Percentiles rank a stretch among this genome's conserved stretches.
phyloP scores from a whole-genome alignment of 1,140 invertebrate species.

The Zaprionus ornatus region DNA sequence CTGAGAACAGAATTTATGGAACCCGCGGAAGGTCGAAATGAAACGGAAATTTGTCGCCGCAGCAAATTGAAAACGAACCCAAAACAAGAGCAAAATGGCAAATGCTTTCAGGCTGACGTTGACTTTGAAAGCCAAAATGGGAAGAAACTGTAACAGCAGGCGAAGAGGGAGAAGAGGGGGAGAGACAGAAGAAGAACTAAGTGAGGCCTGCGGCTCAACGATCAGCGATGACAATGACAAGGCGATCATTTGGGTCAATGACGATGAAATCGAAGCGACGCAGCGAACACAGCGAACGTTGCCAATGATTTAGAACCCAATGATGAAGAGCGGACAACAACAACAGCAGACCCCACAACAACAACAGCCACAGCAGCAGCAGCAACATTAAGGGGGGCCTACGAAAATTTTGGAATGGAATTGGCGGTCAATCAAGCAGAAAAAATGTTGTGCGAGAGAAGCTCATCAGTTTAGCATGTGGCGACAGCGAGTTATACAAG shows the following conservation, averaged over 20 bases:
- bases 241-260: slow-evolving; percentile 78
- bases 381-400: slow-evolving; percentile 7
- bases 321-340: slow-evolving; percentile 26
- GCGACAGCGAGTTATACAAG: slow-evolving; percentile 63
- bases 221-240: slow-evolving; percentile 53
- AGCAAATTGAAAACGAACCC: slow-evolving; percentile 65
- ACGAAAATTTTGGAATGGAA: slow-evolving; percentile 30
- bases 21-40: slow-evolving; percentile 48
- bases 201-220: not conserved
- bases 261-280: slow-evolving; percentile 69
- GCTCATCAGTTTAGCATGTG: slow-evolving; percentile 77
- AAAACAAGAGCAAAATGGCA: slow-evolving; percentile 24
- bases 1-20: slow-evolving; percentile 60
- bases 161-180: not conserved
- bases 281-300: slow-evolving; percentile 18
- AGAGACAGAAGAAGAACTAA: not conserved
- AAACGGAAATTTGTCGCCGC: slow-evolving; percentile 78
- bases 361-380: slow-evolving; percentile 7
- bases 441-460: slow-evolving; percentile 72
- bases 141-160: slow-evolving; percentile 42
- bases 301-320: slow-evolving; percentile 72
- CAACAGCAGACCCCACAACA: slow-evolving; percentile 9
- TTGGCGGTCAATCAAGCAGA: slow-evolving; percentile 72
- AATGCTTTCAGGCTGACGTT: slow-evolving; percentile 27
- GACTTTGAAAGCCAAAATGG: slow-evolving; percentile 51